Base-by-base conservation (phyloP, 2,888 invertebrate species). In the Trimorus sp. region DNA sequence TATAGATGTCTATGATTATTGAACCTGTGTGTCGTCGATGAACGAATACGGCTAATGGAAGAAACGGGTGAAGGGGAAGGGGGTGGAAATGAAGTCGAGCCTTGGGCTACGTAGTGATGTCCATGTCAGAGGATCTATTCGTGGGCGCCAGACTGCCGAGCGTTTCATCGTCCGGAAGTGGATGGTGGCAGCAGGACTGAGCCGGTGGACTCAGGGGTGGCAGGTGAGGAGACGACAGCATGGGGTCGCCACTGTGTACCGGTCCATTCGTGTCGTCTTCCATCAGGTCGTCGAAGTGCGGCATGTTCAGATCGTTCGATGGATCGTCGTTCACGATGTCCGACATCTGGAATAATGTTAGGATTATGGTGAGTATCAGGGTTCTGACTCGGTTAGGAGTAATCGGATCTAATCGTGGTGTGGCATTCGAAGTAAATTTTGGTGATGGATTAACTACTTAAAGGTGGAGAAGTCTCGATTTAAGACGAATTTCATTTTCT, bases 211-310 rank as follows among this genome's bases (percentile, higher is more conserved):
- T 91, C 65, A 91, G 84, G 5, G 92, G 92, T 48, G 93, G 92
- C 49, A 93, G 91, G 85, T 93, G 93, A 11, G 93, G 92, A 53
- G 93, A 93, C n/a, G 93, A 94, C 54, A 95, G 90, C 93, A 95
- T 94, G 5, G 94, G 94, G 89, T 95, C 95, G 56, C 94, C 94
- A 37, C 93, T 93, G 83, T 94, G 94, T 12, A 93, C 92, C 5
- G 93, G 93, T 86, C 93, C 93, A 76, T 93, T 93, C 0, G 93
- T 92, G 88, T 95, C 95, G 84, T 95, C 95, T 82, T 95, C 94
- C 95, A 95, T 95, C 62, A 95, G 92, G 89, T 95, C 95, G 90
- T 26, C 26, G 4, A 95, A 93, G 85, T 94, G 94, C 76, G 94
- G 93, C 86, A 94, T 92, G 86, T 93, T 94, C 84, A 94, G 60